Evolutionary conservation across 2,888 invertebrate species (phyloP), one percentile per base, ranked within the genome.

Genomic region (Drosophila monieri): DNA sequence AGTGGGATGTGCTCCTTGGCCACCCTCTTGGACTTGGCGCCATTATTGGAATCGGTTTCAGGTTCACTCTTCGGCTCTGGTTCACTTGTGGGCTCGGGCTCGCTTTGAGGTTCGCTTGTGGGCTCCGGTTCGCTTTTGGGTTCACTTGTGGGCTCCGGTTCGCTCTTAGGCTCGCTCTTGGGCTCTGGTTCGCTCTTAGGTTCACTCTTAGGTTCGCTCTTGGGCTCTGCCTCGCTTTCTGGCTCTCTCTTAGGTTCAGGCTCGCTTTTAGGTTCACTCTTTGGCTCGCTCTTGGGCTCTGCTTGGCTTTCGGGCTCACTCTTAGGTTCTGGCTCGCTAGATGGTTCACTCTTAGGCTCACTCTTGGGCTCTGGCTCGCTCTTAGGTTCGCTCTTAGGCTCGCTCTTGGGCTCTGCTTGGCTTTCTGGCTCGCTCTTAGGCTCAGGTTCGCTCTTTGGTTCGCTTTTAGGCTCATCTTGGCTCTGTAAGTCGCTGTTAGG

Each of bases 11-110:
- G 55, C 0, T 61, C 61, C 41, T 46, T 71, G 3, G 67, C 71
- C 1, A 70, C 67, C 8, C 67, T 27, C 9, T 70, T 67, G 1
- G 72, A 43, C 10, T 68, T 64, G 3, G 41, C 27, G 23, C 37
- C 88, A 0, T 93, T 89, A 67, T 92, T 91, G 0, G 92, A 91
- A 55, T 93, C 92, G 0, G 90, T 92, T 76, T 91, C 92, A 0
- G 90, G 92, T 77, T 91, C 92, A 27, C 89, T 85, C 53, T 88
- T 90, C 30, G 88, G 78, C 5, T 75, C 81, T 0, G 91, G 27
- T 67, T 52, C 41, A 15, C 52, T 52, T 3, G 23, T 52, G 8
- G 54, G 54, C 6, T 54, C 54, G 1, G 54, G 30, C n/a, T 53
- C n/a, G 51, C 47, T 12, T 8, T 61, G 21, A 0, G 87, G 80